A percentile compares a stretch with the other conserved stretches of the same genome.
phyloP scores from a whole-genome alignment of 2,797 vertebrate genomes.

The Pelodytes ibericus region DNA sequence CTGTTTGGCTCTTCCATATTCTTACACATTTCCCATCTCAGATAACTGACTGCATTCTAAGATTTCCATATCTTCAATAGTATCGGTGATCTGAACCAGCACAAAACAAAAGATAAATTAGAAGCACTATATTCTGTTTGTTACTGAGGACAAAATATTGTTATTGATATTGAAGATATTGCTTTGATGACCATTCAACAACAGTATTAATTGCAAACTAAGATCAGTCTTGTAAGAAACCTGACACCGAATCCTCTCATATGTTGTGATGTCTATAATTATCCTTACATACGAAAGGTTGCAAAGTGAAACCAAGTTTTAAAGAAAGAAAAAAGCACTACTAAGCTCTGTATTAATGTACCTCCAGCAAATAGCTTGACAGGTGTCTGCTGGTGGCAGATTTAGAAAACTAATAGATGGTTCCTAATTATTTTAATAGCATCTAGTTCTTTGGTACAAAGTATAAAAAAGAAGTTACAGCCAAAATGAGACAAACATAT shows the following conservation, averaged over 20 bases:
- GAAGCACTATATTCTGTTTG: neutral
- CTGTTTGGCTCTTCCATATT: constrained; percentile 26
- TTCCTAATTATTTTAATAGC: too few relatives aligned
- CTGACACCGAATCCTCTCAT: neutral
- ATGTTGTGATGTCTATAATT: neutral
- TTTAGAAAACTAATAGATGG: too few relatives aligned
- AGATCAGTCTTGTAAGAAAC: neutral
- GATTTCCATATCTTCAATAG: neutral
- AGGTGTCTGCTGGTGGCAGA: too few relatives aligned
- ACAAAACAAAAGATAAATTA: neutral
- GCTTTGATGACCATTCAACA: neutral
- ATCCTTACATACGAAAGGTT: too few relatives aligned
- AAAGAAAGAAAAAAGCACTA: too few relatives aligned
- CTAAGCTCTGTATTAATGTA: too few relatives aligned
- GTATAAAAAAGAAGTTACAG: too few relatives aligned
- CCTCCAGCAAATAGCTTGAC: too few relatives aligned
- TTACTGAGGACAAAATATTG: neutral
- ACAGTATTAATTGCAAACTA: neutral
- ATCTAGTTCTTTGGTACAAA: too few relatives aligned
- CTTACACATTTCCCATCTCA: neutral
- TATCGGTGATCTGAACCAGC: neutral
- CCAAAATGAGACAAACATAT: too few relatives aligned
- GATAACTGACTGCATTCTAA: neutral
- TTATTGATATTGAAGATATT: neutral
- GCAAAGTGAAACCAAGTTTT: too few relatives aligned